Evolutionary conservation across 2,113 vertebrate species (phyloP).

Genomic region (Baryphthengus martii): DNA sequence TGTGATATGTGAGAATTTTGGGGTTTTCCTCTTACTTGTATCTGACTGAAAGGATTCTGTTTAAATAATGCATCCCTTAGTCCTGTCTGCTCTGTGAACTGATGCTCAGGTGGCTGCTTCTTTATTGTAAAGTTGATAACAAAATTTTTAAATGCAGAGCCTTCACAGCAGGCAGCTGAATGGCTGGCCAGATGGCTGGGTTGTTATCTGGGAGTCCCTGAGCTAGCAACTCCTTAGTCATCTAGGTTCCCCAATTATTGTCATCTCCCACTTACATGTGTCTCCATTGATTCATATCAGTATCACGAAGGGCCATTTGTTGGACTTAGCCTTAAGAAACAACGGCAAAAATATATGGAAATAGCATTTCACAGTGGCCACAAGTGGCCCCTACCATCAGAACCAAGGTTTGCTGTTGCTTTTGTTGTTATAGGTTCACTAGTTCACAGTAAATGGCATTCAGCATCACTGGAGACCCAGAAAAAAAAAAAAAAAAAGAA

Average conservation of each 20-base stretch:
- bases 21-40: neutral
- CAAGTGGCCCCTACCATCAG: neutral
- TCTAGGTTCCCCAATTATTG: conserved; percentile 15
- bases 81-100: neutral
- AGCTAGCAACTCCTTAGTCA: conserved; percentile 19
- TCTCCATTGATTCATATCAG: neutral
- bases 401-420: neutral
- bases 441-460: neutral
- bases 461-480: neutral
- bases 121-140: conserved; percentile 7
- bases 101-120: conserved; percentile 5
- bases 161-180: neutral
- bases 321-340: neutral
- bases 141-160: conserved; percentile 3
- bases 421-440: neutral
- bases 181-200: neutral
- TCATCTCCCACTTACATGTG: neutral
- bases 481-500: neutral
- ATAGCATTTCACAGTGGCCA: neutral
- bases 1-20: neutral
- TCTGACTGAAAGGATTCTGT: neutral
- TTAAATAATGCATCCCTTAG: neutral
- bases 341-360: neutral
- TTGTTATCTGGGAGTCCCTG: neutral
- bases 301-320: neutral